Conservation (phyloP, 1,140 invertebrate species). For the Myzus persicae region DNA sequence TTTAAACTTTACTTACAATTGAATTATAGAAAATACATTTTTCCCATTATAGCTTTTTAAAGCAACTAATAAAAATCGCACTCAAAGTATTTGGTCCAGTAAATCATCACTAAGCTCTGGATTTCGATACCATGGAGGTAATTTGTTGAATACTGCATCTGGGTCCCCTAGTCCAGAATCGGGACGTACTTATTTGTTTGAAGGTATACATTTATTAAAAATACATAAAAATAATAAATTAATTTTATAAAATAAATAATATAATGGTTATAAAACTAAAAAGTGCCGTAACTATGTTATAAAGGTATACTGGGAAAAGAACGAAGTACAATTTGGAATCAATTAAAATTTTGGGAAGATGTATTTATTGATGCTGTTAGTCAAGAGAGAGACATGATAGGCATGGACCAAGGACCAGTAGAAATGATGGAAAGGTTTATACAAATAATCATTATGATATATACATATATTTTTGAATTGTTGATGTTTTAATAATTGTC, state of each 20-base stretch:
- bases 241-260: not conserved
- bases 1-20: not conserved
- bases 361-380: conserved; percentile 98
- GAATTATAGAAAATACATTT: not conserved
- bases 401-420: conserved; percentile 98
- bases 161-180: conserved; percentile 84
- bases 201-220: conserved; percentile 69
- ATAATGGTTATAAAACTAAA: not conserved
- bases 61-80: conserved; percentile 75
- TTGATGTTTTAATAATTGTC: not conserved
- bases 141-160: conserved; percentile 79
- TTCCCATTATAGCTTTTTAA: conserved; percentile 61
- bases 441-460: not conserved
- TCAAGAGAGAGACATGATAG: conserved; percentile 98
- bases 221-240: not conserved
- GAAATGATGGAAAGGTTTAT: conserved; percentile 97
- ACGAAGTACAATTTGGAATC: conserved; percentile 93
- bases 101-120: conserved; percentile 90
- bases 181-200: conserved; percentile 89
- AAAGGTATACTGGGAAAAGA: conserved; percentile 72
- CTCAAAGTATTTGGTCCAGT: conserved; percentile 90
- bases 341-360: conserved; percentile 99
- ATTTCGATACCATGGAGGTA: conserved; percentile 87
- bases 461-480: not conserved
- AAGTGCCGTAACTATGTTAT: not conserved